Conservation (phyloP, 2,797 vertebrate genomes). For the Simalia tracyae region DNA sequence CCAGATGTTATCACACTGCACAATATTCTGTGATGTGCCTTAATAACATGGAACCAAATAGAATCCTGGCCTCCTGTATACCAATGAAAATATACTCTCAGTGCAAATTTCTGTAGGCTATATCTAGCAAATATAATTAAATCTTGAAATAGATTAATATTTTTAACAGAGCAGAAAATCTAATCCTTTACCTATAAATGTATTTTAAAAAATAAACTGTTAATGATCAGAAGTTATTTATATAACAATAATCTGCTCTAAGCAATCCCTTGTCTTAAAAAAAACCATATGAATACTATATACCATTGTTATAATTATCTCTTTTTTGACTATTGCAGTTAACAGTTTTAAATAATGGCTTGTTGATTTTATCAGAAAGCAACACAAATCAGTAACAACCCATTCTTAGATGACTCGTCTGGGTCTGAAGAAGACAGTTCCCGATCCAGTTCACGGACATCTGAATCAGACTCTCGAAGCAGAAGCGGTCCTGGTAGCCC, state of each 20-base stretch:
- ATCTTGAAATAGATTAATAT: background rate
- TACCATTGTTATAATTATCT: background rate
- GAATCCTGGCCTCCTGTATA: background rate
- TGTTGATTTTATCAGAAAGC: constrained; percentile 83
- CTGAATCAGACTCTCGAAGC: constrained; percentile 80
- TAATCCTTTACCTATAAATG: background rate
- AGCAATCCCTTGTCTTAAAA: background rate
- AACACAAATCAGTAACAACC: constrained; percentile 88
- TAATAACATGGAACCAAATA: background rate
- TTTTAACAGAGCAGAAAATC: background rate
- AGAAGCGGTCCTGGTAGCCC: constrained; percentile 86
- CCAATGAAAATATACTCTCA: background rate
- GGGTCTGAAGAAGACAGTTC: constrained; percentile 91
- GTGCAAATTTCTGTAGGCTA: background rate
- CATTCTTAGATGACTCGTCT: constrained; percentile 87
- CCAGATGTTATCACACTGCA: background rate
- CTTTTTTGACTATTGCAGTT: background rate
- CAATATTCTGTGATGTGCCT: background rate
- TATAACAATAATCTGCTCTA: background rate
- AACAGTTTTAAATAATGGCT: constrained; percentile 29
- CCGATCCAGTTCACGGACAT: constrained; percentile 82
- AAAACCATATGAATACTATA: background rate
- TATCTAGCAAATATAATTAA: background rate
- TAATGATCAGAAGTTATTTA: background rate
- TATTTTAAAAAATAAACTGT: background rate